phyloP scores from a whole-genome alignment of 2,797 vertebrate species.

The Gobio occitaniae region DNA sequence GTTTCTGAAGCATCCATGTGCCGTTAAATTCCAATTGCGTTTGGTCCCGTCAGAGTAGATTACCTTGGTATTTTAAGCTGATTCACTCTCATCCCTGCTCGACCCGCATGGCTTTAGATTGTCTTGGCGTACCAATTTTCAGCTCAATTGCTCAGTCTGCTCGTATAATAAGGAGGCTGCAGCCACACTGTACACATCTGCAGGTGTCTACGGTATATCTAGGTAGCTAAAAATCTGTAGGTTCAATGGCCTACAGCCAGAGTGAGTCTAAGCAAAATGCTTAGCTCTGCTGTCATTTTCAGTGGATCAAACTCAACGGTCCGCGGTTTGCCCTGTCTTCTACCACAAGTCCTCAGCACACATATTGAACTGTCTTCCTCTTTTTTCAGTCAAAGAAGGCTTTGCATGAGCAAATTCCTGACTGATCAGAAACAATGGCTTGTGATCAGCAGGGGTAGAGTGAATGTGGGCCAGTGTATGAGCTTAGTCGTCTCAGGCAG shows the following conservation, averaged over 20 bases:
- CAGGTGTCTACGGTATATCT: neutral
- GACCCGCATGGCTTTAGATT: conserved; percentile 72
- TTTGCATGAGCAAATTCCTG: conserved; percentile 51
- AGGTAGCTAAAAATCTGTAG: conserved; percentile 10
- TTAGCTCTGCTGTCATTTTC: conserved; percentile 28
- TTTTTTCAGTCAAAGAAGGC: conserved; percentile 26
- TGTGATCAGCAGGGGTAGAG: conserved; percentile 47
- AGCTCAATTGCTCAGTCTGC: conserved; percentile 81
- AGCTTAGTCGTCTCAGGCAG: conserved; percentile 52
- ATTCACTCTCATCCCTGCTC: conserved; percentile 67
- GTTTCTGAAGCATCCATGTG: conserved; percentile 58
- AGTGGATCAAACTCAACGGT: conserved; percentile 24
- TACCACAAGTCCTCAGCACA: neutral
- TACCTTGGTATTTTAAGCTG: conserved; percentile 74
- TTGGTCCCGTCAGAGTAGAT: conserved; percentile 72
- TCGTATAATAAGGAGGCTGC: conserved; percentile 57
- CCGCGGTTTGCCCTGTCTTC: conserved; percentile 8
- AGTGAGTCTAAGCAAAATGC: conserved; percentile 2
- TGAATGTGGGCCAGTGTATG: conserved; percentile 10
- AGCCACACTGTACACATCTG: conserved; percentile 34
- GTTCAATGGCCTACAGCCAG: neutral
- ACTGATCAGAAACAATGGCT: conserved; percentile 54
- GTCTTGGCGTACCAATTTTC: conserved; percentile 80
- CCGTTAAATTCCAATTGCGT: conserved; percentile 72
- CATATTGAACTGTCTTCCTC: neutral